A percentile compares a stretch with the other conserved stretches of the same genome.
These are phyloP conservation scores for Chloebia gouldiae DNA, from an alignment of 2,113 vertebrate species.

Conservation along the genomic window DNA sequence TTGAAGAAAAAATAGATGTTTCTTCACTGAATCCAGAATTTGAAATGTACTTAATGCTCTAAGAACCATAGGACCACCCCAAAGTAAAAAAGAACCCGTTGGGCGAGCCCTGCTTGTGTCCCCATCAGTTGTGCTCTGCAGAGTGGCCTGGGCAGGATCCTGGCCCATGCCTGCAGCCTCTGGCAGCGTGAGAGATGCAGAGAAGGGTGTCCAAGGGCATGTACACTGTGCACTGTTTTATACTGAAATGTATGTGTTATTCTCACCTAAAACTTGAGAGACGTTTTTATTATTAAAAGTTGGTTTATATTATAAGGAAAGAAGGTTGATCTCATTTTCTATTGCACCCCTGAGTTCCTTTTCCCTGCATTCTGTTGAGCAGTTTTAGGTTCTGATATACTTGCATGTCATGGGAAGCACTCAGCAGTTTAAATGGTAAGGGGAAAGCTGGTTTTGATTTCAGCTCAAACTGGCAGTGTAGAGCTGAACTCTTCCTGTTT, in stretches of 20 bases:
- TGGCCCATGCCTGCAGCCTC: neutral
- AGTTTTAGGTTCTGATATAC: neutral
- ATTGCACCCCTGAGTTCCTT: neutral
- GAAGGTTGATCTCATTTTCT: conserved; percentile 14
- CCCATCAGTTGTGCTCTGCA: neutral
- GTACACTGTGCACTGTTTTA: conserved; percentile 57
- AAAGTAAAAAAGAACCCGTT: accelerated
- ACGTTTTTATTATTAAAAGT: conserved; percentile 72
- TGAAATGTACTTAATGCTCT: neutral
- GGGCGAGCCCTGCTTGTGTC: neutral
- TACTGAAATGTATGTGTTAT: conserved; percentile 47
- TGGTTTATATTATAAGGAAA: conserved; percentile 64
- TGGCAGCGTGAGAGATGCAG: neutral
- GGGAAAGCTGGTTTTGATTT: neutral
- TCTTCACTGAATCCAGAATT: neutral
- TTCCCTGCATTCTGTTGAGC: neutral
- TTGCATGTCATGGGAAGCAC: neutral
- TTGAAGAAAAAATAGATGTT: neutral
- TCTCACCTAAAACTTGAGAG: conserved; percentile 47
- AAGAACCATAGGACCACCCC: neutral
- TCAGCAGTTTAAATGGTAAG: neutral
- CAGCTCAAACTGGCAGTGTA: neutral
- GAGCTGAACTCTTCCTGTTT: neutral
- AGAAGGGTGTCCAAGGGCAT: neutral
- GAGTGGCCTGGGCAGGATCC: neutral